Percentiles rank a stretch among this genome's conserved stretches.
Evolutionary conservation across 2,888 invertebrate species (phyloP).

Genomic region (Ceriagrion tenellum): DNA sequence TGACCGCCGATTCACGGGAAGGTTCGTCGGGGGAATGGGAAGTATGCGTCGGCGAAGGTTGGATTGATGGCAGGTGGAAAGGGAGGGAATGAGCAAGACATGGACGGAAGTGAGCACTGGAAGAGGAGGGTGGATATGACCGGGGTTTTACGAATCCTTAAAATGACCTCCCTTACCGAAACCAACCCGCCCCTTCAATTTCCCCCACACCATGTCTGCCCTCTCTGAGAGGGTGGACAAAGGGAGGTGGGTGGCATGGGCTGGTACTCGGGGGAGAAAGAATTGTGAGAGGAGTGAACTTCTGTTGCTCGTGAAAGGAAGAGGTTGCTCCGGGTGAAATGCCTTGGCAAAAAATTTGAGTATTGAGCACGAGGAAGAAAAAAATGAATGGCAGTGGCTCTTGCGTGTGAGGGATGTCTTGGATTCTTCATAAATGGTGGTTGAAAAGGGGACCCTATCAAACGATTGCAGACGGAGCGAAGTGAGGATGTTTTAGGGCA

Average conservation of each 20-base stretch:
- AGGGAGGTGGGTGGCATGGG: not conserved
- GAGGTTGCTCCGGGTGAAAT: not conserved
- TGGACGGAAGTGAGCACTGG: not conserved
- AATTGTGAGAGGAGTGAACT: not conserved
- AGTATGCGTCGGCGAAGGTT: not conserved
- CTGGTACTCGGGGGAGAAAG: not conserved
- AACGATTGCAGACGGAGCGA: not conserved
- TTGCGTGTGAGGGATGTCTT: not conserved
- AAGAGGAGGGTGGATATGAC: not conserved
- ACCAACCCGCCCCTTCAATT: not conserved
- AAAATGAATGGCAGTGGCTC: not conserved
- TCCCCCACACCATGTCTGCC: not conserved
- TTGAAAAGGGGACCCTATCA: not conserved
- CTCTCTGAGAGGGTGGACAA: not conserved
- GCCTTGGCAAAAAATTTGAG: not conserved
- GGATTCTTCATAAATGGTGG: not conserved
- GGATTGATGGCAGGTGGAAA: not conserved
- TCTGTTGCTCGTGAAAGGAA: not conserved
- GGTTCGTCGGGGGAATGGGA: not conserved
- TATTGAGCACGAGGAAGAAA: not conserved
- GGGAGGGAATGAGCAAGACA: not conserved
- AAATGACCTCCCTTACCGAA: not conserved
- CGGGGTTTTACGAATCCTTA: slow-evolving; percentile 1
- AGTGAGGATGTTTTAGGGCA: not conserved
- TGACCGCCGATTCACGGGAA: not conserved